Evolutionary conservation across 2,888 invertebrate species (phyloP), one percentile per base, ranked within the genome.

Genomic region (Drosophila lutescens): DNA sequence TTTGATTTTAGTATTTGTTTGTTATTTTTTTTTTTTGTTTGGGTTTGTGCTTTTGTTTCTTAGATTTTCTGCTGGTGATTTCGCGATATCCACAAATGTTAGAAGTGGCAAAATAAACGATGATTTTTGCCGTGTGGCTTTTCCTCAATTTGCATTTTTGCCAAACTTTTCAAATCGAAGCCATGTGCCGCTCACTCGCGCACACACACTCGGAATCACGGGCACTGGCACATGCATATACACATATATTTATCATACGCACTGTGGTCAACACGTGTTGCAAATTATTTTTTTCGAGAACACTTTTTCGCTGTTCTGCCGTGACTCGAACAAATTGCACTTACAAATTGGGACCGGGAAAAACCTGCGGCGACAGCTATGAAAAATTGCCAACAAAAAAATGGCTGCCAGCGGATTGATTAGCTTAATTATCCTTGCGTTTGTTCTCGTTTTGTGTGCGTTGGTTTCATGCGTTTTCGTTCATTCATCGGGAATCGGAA

Each of bases 201-300:
- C 20, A 34, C 51, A 70, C 58, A 46, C 73, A n/a, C 17, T 36
- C 36, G 17, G 40, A 7, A 30, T 17, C 49, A 49, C 49, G 20
- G 49, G 17, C 32, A 34, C 47, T 32, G 15, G 23, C 47, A 30
- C 26, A n/a, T 13, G 26, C 30, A 26, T 9, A 26, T 13, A 26
- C 26, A n/a, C 26, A n/a, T 51, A 72, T 36, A 71, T 75, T 68
- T 62, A 56, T 81, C 85, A 76, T 76, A 83, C 89, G 82, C 89
- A 89, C 89, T 87, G 86, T 77, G 63, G 36, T 13, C 13, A 89
- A 83, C 83, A 83, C 83, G 83, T 83, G 83, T 89, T 87, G 89
- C 73, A 71, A 87, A 82, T 79, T 79, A 68, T 62, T 53, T 53
- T 57, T 56, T 47, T 40, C 46, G 71, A 15, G 40, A 13, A 51